A percentile compares a stretch with the other conserved stretches of the same genome.
phyloP scores from a whole-genome alignment of 2,888 invertebrate genomes.

The Pomacea canaliculata region DNA sequence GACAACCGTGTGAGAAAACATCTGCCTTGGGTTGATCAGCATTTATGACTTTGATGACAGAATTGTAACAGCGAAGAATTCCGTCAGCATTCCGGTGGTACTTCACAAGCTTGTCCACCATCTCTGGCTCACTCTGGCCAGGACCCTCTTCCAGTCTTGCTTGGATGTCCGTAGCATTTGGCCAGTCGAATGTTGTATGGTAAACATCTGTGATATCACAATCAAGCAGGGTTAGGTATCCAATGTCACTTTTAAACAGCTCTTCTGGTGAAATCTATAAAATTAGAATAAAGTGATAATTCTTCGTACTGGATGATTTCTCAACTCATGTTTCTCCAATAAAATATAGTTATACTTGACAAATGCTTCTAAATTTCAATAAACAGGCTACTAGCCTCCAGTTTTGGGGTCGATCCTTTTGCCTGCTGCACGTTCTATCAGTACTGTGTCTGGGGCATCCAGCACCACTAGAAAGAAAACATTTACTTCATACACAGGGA shows the following conservation, averaged over 20 bases:
- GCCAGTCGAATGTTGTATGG: conserved; percentile 69
- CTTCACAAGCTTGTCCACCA: conserved; percentile 61
- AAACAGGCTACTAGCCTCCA: conserved; percentile 55
- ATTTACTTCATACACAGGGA: neutral
- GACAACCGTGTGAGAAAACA: conserved; percentile 67
- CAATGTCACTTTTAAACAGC: neutral
- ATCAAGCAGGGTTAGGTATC: too few relatives aligned
- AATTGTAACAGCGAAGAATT: conserved; percentile 56
- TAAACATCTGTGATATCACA: conserved; percentile 61
- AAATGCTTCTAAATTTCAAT: too few relatives aligned
- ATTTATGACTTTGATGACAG: conserved; percentile 62
- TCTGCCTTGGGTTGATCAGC: conserved; percentile 70
- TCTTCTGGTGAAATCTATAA: neutral
- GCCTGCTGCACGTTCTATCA: conserved; percentile 68
- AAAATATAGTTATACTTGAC: too few relatives aligned
- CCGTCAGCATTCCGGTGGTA: conserved; percentile 65
- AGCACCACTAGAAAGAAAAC: conserved; percentile 57
- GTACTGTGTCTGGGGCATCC: conserved; percentile 67
- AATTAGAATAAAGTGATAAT: neutral
- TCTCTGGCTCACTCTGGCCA: conserved; percentile 61
- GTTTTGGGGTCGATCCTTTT: conserved; percentile 67
- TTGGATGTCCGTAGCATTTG: conserved; percentile 58
- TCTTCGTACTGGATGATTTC: too few relatives aligned
- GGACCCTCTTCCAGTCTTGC: conserved; percentile 58
- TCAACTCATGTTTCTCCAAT: too few relatives aligned